Base-by-base conservation (phyloP, 2,888 invertebrate genomes). In the Aquatica leii region DNA sequence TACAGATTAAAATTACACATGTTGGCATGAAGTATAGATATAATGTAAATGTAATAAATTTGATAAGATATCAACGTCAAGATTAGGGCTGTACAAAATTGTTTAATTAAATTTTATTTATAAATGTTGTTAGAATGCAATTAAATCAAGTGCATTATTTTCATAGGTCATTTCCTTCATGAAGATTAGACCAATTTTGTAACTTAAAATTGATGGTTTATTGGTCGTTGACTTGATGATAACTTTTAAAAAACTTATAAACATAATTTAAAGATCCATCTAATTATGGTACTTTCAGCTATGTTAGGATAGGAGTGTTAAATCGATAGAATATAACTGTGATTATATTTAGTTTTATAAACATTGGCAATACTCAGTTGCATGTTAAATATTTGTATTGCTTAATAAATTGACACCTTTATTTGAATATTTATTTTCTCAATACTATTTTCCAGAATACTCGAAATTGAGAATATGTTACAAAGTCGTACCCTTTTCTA, bases 211-310 rank as follows among this genome's bases (percentile, higher is more conserved):
- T 41, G n/a, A 37, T 53, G 20, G 46, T 48, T 59, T 51, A 24
- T 59, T 37, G 64, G 59, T 64, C 64, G n/a, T 60, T 64, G 64
- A 64, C 64, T 48, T 60, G 43, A 53, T 14, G 63, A 63, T 55
- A 55, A 54, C 40, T 51, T 64, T 59, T 60, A 54, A 59, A 59
- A 54, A 46, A 34, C 48, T 17, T 4, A 51, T 59, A 58, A 58
- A 50, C 50, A 63, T 48, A 57, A 49, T 54, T 55, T 56, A 48
- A 62, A 57, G 40, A 55, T 55, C 54, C 49, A 48, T 49, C 55
- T 40, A 40, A 20, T 55, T 51, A 35, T 11, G 24, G 11, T 34
- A 17, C 20, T 31, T 24, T 49, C 11, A 18, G 2, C 11, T 5
- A 15, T 43, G 46, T 46, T 37, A 37, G 37, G 37, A 37, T 37